Conservation (phyloP, 2,113 vertebrate genomes). For the Syngnathoides biaculeatus region DNA sequence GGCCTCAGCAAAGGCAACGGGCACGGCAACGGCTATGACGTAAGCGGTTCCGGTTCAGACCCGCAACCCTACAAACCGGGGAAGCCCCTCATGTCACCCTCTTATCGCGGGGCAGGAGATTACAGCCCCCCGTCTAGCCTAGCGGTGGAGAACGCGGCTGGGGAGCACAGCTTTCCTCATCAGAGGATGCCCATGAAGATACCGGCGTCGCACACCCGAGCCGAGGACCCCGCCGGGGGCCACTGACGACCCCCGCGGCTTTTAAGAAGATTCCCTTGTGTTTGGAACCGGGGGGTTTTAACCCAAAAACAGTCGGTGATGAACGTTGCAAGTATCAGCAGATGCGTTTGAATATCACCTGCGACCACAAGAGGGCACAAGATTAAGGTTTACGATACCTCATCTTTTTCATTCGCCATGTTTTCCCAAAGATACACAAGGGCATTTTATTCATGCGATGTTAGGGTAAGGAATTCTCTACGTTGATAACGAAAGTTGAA, state of each 20-base stretch:
- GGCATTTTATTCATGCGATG: slow-evolving; percentile 28
- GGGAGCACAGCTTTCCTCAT: slow-evolving; percentile 63
- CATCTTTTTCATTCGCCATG: slow-evolving; percentile 52
- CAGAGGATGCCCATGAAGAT: slow-evolving; percentile 71
- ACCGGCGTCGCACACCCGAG: slow-evolving; percentile 39
- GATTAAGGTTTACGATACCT: slow-evolving; percentile 20
- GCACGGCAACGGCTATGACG: slow-evolving; percentile 72
- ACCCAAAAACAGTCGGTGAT: slow-evolving; percentile 3
- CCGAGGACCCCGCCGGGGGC: slow-evolving; percentile 75
- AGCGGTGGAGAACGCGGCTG: slow-evolving; percentile 66
- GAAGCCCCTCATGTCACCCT: slow-evolving; percentile 75
- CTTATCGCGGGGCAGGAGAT: slow-evolving; percentile 72
- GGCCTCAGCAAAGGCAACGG: slow-evolving; percentile 69
- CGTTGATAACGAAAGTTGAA: slow-evolving; percentile 46
- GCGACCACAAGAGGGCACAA: slow-evolving; percentile 38
- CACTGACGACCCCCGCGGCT: slow-evolving; percentile 58
- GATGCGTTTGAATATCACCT: slow-evolving; percentile 32
- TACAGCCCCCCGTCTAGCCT: slow-evolving; percentile 73
- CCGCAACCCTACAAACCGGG: slow-evolving; percentile 73
- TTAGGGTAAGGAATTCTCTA: slow-evolving; percentile 42
- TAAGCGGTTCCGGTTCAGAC: slow-evolving; percentile 51
- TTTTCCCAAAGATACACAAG: slow-evolving; percentile 63
- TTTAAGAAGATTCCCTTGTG: slow-evolving; percentile 67
- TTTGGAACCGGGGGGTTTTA: slow-evolving; percentile 28
- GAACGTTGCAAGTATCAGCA: slow-evolving; percentile 19